phyloP scores from a whole-genome alignment of 2,888 invertebrate species.

The Hedya salicella region DNA sequence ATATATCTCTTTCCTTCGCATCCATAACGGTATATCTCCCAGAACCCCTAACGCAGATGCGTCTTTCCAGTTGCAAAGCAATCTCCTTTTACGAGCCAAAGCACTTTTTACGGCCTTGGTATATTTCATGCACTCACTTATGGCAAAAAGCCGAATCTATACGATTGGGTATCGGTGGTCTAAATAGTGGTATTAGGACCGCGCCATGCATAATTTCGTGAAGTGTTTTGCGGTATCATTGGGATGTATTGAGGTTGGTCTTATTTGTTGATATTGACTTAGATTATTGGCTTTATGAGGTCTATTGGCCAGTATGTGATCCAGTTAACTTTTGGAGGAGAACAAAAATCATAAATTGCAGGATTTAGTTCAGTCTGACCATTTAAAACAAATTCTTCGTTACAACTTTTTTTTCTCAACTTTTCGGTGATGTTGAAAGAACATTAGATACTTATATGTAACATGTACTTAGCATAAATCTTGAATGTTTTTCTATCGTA shows the following conservation, averaged over 20 bases:
- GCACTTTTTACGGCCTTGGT: conserved; percentile 73
- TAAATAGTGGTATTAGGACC: conserved; percentile 67
- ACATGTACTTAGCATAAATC: too few relatives aligned
- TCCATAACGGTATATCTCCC: background rate
- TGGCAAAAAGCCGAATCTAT: conserved; percentile 72
- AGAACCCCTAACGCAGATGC: conserved; percentile 27
- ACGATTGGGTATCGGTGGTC: conserved; percentile 71
- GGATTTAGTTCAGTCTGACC: too few relatives aligned
- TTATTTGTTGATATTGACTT: conserved; percentile 32
- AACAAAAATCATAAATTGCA: background rate
- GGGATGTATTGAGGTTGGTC: conserved; percentile 29
- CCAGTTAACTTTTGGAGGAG: background rate
- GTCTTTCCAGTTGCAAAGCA: conserved; percentile 52
- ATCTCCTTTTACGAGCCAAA: conserved; percentile 74
- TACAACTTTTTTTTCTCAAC: too few relatives aligned
- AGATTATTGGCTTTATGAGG: conserved; percentile 14
- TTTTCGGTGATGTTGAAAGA: too few relatives aligned
- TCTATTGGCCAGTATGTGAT: background rate
- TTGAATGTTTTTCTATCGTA: too few relatives aligned
- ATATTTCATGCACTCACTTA: conserved; percentile 74
- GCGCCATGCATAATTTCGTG: conserved; percentile 63
- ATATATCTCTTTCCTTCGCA: conserved; percentile 28
- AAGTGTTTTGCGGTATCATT: conserved; percentile 26
- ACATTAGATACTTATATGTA: too few relatives aligned
- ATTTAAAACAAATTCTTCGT: too few relatives aligned